Conservation (phyloP, 2,113 vertebrate species). For the Neolamprologus sp. region DNA sequence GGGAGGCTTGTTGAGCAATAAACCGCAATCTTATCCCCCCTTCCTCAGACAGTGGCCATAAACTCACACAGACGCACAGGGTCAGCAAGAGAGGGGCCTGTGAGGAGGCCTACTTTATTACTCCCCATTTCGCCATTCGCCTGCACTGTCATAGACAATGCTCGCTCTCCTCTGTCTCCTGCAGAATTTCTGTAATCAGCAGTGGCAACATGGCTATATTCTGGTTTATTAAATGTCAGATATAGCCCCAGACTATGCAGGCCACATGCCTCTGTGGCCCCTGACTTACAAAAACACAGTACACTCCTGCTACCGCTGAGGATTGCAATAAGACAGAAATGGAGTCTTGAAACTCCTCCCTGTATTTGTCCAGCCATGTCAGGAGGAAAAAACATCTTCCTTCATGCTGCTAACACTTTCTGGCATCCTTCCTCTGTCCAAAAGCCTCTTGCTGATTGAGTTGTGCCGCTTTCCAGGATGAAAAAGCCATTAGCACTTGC, state of each 20-base stretch:
- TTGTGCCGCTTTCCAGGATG: constrained; percentile 39
- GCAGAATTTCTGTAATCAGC: constrained; percentile 33
- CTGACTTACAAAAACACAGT: neutral
- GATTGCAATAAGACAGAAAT: neutral
- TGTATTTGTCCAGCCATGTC: neutral
- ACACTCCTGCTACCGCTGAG: neutral
- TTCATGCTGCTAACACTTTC: neutral
- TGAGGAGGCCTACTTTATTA: constrained; percentile 37
- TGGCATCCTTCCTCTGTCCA: constrained; percentile 4
- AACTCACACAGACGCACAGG: constrained; percentile 48
- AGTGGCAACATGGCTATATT: constrained; percentile 26
- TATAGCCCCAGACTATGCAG: neutral
- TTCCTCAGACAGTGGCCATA: constrained; percentile 50
- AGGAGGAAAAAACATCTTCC: neutral
- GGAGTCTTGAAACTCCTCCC: neutral
- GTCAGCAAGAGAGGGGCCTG: constrained; percentile 18
- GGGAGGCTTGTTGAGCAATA: constrained; percentile 63
- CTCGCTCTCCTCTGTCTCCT: constrained; percentile 10
- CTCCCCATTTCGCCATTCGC: neutral
- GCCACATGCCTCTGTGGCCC: neutral
- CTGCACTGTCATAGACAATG: neutral
- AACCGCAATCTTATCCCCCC: constrained; percentile 60
- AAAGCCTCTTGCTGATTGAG: constrained; percentile 51
- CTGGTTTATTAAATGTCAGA: constrained; percentile 50
- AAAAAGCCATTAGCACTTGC: constrained; percentile 60